phyloP scores from a whole-genome alignment of 2,797 vertebrate species.

The Labroides dimidiatus region DNA sequence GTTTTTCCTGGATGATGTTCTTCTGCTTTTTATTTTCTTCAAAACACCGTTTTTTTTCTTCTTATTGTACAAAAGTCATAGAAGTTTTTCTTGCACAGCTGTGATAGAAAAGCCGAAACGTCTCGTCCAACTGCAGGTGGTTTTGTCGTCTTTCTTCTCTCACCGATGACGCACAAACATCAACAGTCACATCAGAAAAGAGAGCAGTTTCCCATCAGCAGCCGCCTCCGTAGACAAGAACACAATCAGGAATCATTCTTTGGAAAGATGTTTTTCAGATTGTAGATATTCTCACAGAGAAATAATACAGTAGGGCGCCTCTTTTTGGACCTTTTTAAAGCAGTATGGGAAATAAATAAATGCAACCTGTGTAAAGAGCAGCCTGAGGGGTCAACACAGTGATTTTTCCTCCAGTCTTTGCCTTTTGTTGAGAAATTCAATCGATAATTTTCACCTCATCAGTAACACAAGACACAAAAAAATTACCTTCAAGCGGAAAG shows the following conservation, averaged over 20 bases:
- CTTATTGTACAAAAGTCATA: background rate
- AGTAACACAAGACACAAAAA: no score
- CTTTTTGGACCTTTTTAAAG: background rate
- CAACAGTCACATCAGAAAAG: slow-evolving; percentile 3
- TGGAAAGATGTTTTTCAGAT: slow-evolving; percentile 3
- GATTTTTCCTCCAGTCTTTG: no score
- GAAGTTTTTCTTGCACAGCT: slow-evolving; percentile 4
- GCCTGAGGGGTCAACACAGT: background rate
- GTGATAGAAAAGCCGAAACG: background rate
- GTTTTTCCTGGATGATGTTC: background rate
- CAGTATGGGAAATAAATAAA: background rate
- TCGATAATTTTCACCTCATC: no score
- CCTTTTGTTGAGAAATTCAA: no score
- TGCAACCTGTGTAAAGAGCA: background rate
- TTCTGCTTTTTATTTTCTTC: background rate
- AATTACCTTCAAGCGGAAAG: no score
- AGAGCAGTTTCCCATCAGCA: slow-evolving; percentile 15
- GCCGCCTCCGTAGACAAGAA: slow-evolving; percentile 16
- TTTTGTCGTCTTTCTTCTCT: slow-evolving; percentile 3
- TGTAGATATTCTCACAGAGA: slow-evolving; percentile 6
- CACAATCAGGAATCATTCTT: slow-evolving; percentile 17
- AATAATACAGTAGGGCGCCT: background rate
- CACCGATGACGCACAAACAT: slow-evolving; percentile 1
- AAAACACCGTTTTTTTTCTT: background rate
- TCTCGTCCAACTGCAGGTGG: slow-evolving; percentile 6